These are phyloP conservation scores for Drosophila borealis DNA, from an alignment of 2,888 invertebrate species.

Conservation along the genomic window DNA sequence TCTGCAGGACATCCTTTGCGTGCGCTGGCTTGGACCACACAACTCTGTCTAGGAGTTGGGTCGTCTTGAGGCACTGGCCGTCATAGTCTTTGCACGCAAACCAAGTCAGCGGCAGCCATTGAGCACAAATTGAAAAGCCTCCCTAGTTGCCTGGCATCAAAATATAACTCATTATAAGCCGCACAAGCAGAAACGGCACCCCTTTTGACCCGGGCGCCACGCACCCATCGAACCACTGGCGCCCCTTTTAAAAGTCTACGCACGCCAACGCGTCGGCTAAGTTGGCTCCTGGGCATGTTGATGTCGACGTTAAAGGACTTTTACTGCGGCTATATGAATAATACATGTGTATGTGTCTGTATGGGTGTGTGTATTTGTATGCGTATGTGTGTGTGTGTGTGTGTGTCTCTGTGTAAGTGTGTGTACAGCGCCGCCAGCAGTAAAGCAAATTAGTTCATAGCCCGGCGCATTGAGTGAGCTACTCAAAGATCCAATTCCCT, in stretches of 20 bases:
- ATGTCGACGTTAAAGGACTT: slow-evolving; percentile 64
- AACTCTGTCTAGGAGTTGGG: background rate
- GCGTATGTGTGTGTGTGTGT: background rate
- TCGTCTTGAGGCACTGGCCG: slow-evolving; percentile 9
- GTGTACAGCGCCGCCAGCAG: slow-evolving; percentile 59
- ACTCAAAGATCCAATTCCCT: slow-evolving; percentile 48
- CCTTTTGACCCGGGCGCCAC: background rate
- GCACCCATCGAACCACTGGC: slow-evolving; percentile 25
- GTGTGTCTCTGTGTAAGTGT: slow-evolving; percentile 11
- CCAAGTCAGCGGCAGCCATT: slow-evolving; percentile 54
- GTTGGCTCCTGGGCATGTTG: slow-evolving; percentile 67
- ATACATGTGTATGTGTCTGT: slow-evolving; percentile 58
- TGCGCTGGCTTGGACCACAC: slow-evolving; percentile 10
- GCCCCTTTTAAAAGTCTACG: slow-evolving; percentile 73
- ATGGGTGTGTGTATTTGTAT: background rate
- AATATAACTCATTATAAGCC: slow-evolving; percentile 64
- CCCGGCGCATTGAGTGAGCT: slow-evolving; percentile 61
- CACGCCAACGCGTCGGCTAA: slow-evolving; percentile 72
- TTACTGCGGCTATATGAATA: slow-evolving; percentile 74
- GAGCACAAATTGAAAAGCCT: slow-evolving; percentile 57
- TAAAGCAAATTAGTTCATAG: slow-evolving; percentile 77
- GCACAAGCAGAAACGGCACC: slow-evolving; percentile 21
- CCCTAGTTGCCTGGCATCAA: slow-evolving; percentile 55
- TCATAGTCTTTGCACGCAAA: slow-evolving; percentile 46
- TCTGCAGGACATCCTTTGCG: slow-evolving; percentile 23